Base-by-base conservation (phyloP, 1,140 invertebrate species). In the Protaetia brevitarsis region DNA sequence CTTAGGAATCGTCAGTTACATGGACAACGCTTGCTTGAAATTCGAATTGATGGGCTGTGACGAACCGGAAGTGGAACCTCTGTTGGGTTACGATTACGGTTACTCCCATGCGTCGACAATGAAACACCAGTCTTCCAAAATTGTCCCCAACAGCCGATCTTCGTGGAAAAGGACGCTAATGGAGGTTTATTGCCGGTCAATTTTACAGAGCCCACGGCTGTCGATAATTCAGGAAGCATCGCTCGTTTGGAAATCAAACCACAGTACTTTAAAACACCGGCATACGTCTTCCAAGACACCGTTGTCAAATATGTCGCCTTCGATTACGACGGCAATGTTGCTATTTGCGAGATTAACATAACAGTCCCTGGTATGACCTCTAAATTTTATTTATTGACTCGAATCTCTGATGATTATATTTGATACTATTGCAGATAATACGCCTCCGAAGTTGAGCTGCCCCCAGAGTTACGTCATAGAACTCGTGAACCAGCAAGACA, bases 11-110 rank as follows among this genome's bases (percentile, higher is more conserved):
- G 93, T 97, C 0, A 96, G 94, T 74, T 97, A 96, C 73, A 95
- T 97, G 87, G 93, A 95, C 69, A 97, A 97, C 77, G 93, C 95
- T 63, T 98, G 96, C 79, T 80, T 98, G 66, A 96, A 96, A 79
- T 97, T 98, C 74, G 96, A 98, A 81, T 77, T 98, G 21, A 93
- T 97, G 89, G 96, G 96, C 57, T 98, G 96, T 78, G 92, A 96
- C 75, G 92, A 94, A 74, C 88, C 91, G 0, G 82, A 83, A 36
- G 79, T 82, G 6, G 90, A 94, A 73, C 89, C 93, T 3, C 78
- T 95, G 23, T 81, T 98, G 19, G 96, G 95, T 51, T 98, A 94
- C 79, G 94, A 98, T 80, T 93, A 94, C 72, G 94, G 93, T 66
- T 95, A 93, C 79, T 97, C 95, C 89, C 93, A 1, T 98, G 96